Evolutionary conservation across 2,113 vertebrate genomes (phyloP), one percentile per base, ranked within the genome.

Genomic region (Hemiscyllium ocellatum): DNA sequence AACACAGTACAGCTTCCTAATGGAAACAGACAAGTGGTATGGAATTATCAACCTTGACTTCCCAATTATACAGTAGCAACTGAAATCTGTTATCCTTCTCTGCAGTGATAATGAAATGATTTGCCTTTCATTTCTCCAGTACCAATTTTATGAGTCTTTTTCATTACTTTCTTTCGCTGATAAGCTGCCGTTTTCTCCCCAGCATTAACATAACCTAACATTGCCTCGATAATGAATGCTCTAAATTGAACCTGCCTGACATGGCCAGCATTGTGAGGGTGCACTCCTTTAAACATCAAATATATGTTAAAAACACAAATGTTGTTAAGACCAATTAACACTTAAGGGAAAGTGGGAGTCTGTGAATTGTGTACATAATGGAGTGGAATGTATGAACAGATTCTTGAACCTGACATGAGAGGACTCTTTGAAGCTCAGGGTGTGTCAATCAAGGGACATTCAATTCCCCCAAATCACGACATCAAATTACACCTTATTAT

Each of bases 401-500:
- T 76, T 95, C 94, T 52, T 15, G 5, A 69, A 24, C 24, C 42
- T 33, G 20, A 52, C 42, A 2, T 24, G n/a, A 52, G 72, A 69
- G 33, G 29, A 19, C 10, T 33, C 72, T 50, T 72, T 19, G 22
- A 19, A 72, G 47, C 69, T 8, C 69, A 52, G 69, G 69, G 69
- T 50, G 1, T 72, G 37, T 13, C 24, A 52, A 10, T 95, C 68
- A 52, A 5, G 69, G 26, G 66, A 19, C 26, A 72, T 72, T 95
- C 68, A 95, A 70, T 95, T 95, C 69, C 68, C 94, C 68, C 42
- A 47, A 69, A 69, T 69, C 65, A 50, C 22, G 33, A 70, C 17
- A 52, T 72, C 94, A 76, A 95, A 95, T 95, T 52, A 90, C 87
- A 1, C 52, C 87, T 52, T 65, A 95, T 72, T 95, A 72, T 95